Base-by-base conservation (phyloP, 2,888 invertebrate genomes). In the Parapristionchus giblindavisi region DNA sequence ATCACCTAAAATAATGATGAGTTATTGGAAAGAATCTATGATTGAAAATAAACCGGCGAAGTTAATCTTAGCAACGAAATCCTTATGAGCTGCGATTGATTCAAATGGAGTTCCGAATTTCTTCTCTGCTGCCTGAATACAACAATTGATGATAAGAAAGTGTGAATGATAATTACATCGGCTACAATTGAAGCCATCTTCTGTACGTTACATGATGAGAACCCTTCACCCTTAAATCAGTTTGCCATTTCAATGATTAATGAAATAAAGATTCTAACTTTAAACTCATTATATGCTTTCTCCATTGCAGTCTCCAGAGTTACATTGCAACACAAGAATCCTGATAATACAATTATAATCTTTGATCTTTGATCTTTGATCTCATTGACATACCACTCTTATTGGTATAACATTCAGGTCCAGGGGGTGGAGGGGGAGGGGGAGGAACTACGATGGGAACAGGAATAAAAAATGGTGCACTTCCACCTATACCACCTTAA, bases 361-460 rank as follows among this genome's bases (percentile, higher is more conserved):
- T 8, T 60, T 29, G 43, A 8, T 60, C 40, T 34, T 17, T 51
- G 29, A 61, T 56, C 58, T 14, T 27, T 71, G 21, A 5, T 17
- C 54, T 3, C 3, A 6, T 29, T 21, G 17, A 0, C 65, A 0
- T 6, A 73, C 73, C 73, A n/a, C 78, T 78, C 21, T 81, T 81
- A 71, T 83, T 83, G 0, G 83, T 81, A 74, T 80, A 83, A 48
- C 83, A 83, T 38, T 80, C 82, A 3, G 83, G 83, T 32, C 83
- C 83, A 6, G 83, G 83, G 5, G 83, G 83, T 8, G 83, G 83
- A 1, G 83, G 83, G 21, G 83, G 83, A 11, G 83, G 83, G 11
- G 81, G 81, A n/a, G 83, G 83, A 51, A 83, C 80, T 34, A 83
- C 83, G 32, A 83, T 80, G 14, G 83, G 83, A 3, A 83, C 83